Base-by-base conservation (phyloP, 2,888 invertebrate genomes). In the Lepas anatifera region DNA sequence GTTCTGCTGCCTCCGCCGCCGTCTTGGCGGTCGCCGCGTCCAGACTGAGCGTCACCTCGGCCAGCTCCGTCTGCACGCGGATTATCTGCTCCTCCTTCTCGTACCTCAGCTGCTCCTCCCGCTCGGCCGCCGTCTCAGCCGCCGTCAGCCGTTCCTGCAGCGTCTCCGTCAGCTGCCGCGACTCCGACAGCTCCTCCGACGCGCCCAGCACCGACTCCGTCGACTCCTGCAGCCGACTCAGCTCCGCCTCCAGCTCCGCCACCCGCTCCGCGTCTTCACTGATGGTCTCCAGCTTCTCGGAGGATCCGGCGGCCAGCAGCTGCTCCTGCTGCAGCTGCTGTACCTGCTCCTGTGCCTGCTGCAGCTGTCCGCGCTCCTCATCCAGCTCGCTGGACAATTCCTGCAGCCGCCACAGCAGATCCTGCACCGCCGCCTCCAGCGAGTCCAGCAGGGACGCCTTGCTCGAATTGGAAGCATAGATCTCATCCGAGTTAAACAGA, bases 201-300 rank as follows among this genome's bases (percentile, higher is more conserved):
- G 25, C 13, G 25, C 39, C 25, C 39, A 3, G 66, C n/a, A 3
- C 37, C 25, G 39, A 25, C 66, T 35, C 25, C 39, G 1, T 3
- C 25, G 27, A 0, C 39, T 25, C 10, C 11, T 18, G 39, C 39
- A 66, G 25, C 1, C 39, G 39, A 25, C 6, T 25, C 25, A 66
- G 39, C 39, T 66, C 66, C 25, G n/a, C 39, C 66, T 66, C 39
- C 66, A 66, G 39, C 39, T 66, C 66, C 16, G 41, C 37, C 39
- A 66, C 39, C 13, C 66, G 66, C 66, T 66, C 66, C 25, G 39
- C 66, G 39, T 66, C 66, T 39, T 66, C 66, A 11, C 39, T 39
- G 39, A 66, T 66, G 13, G 66, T 37, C 39, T 37, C 39, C 39
- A 66, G 39, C 27, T 37, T 66, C 39, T 58, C 58, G 35, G 32